Evolutionary conservation across 2,888 invertebrate genomes (phyloP).

Genomic region (Lycocerus yunnanus): DNA sequence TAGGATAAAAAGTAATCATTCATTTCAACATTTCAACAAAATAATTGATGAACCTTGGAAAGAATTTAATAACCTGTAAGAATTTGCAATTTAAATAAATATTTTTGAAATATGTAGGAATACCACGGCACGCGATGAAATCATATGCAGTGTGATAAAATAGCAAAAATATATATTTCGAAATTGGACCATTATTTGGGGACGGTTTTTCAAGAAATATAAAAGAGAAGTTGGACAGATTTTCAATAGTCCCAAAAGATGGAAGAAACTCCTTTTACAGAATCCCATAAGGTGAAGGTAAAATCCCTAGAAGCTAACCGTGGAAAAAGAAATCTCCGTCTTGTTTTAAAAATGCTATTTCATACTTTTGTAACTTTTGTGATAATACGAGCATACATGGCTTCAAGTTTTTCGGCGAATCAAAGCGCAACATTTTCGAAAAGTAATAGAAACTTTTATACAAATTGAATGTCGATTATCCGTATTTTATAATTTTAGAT

Average conservation of each 20-base stretch:
- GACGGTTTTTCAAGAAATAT: no score
- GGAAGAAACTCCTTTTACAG: slow-evolving; percentile 10
- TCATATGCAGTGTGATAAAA: no score
- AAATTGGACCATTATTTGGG: no score
- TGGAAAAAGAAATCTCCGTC: slow-evolving; percentile 4
- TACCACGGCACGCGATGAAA: no score
- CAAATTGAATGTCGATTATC: background rate
- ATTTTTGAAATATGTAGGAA: no score
- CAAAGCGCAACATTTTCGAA: slow-evolving; percentile 2
- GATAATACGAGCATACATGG: slow-evolving; percentile 8
- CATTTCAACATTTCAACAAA: no score
- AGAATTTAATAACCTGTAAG: no score
- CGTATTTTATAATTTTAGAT: background rate
- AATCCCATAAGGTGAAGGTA: background rate
- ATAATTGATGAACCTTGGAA: no score
- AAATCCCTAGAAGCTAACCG: background rate
- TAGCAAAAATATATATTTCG: no score
- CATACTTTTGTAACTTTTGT: slow-evolving; percentile 6
- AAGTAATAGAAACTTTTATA: background rate
- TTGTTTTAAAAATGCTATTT: slow-evolving; percentile 18
- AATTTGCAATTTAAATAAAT: no score
- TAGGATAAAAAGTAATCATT: no score
- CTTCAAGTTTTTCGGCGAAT: slow-evolving; percentile 10
- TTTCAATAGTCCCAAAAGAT: background rate
- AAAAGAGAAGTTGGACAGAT: background rate